Percentiles rank a stretch among this genome's conserved stretches.
Conservation (phyloP, 2,797 vertebrate species). For the Hypotaenidia philippensis region DNA sequence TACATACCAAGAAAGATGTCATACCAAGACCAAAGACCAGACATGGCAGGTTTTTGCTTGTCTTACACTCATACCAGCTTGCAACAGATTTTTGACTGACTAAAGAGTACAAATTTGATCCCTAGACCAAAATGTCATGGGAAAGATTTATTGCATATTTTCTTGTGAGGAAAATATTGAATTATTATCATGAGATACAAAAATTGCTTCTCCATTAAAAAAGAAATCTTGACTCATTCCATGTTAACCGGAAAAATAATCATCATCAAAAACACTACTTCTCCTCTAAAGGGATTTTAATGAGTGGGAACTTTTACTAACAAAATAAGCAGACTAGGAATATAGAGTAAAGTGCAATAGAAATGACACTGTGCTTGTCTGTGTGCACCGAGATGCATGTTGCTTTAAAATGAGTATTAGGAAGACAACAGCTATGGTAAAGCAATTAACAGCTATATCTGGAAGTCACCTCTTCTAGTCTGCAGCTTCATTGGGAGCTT, state of each 20-base stretch:
- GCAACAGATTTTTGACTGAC: background rate
- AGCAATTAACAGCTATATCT: background rate
- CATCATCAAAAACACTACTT: background rate
- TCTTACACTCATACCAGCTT: background rate
- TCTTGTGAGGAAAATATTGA: background rate
- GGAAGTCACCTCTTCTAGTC: background rate
- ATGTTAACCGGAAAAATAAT: background rate
- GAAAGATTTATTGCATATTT: slow-evolving; percentile 38
- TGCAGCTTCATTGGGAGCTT: background rate
- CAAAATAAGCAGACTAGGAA: background rate
- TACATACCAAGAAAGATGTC: background rate
- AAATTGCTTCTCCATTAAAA: slow-evolving; percentile 13
- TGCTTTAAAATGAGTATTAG: background rate
- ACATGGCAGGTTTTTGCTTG: background rate
- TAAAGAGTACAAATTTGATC: background rate
- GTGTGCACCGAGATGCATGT: background rate
- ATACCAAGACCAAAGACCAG: slow-evolving; percentile 14
- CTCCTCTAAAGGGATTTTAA: slow-evolving; percentile 9
- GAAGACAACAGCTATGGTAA: background rate
- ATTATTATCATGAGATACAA: background rate
- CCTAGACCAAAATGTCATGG: background rate
- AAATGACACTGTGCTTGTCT: background rate
- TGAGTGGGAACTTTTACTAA: slow-evolving; percentile 29
- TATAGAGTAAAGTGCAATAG: background rate
- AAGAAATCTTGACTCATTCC: slow-evolving; percentile 27